A percentile compares a stretch with the other conserved stretches of the same genome.
These are phyloP conservation scores for Sisor rabdophorus DNA, from an alignment of 2,113 vertebrate species.

Conservation along the genomic window DNA sequence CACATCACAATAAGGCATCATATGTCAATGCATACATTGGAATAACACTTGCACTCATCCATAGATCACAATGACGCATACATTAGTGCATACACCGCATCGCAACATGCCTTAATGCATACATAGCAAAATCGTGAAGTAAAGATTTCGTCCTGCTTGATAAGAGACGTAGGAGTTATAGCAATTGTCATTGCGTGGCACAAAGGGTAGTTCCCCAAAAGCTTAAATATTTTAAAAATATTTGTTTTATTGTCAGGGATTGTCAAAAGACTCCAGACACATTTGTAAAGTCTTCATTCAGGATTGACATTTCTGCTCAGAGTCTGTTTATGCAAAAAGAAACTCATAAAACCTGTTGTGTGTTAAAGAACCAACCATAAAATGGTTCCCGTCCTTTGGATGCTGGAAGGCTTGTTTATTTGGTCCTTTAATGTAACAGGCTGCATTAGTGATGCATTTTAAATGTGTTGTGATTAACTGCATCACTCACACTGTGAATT, in stretches of 20 bases:
- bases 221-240: slow-evolving; percentile 45
- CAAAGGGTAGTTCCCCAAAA: slow-evolving; percentile 21
- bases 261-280: slow-evolving; percentile 41
- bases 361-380: too few relatives aligned
- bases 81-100: too few relatives aligned
- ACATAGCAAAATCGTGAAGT: not conserved
- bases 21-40: too few relatives aligned
- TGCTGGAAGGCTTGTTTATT: slow-evolving; percentile 60
- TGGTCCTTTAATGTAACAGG: slow-evolving; percentile 58
- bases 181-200: slow-evolving; percentile 4
- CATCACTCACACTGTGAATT: not conserved
- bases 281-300: slow-evolving; percentile 21
- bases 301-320: not conserved
- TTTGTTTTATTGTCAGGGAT: slow-evolving; percentile 49
- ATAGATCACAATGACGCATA: too few relatives aligned
- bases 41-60: too few relatives aligned
- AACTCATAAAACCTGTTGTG: not conserved
- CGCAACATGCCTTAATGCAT: too few relatives aligned
- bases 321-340: not conserved
- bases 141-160: not conserved
- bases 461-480: slow-evolving; percentile 54
- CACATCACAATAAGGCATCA: too few relatives aligned
- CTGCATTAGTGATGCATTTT: slow-evolving; percentile 70
- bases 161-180: slow-evolving; percentile 24
- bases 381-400: slow-evolving; percentile 22